Evolutionary conservation across 2,797 vertebrate species (phyloP).

Genomic region (Lepilemur septentrionalis): DNA sequence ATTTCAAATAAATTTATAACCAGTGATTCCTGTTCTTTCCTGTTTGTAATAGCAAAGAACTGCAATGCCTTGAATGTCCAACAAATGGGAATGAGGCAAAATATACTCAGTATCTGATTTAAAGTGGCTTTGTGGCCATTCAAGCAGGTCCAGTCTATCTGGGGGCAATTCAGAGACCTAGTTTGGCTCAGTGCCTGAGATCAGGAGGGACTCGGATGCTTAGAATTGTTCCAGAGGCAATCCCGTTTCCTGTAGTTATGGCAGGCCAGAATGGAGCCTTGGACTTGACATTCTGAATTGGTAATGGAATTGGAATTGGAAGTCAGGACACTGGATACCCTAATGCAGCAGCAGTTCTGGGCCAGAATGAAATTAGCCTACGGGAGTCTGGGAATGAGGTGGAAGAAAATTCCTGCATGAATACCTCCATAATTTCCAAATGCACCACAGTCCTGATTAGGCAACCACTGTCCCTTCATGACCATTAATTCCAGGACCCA

Average conservation of each 20-base stretch:
- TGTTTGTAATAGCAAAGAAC: background rate
- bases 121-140: background rate
- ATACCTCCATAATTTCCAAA: background rate
- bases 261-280: background rate
- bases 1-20: background rate
- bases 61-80: background rate
- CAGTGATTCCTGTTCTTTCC: background rate
- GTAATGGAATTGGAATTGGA: background rate
- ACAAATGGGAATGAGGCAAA: background rate
- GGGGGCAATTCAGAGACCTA: background rate
- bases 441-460: background rate
- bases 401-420: constrained; percentile 14
- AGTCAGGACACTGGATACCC: too few relatives aligned
- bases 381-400: background rate
- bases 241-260: background rate
- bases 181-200: background rate
- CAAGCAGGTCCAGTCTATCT: background rate
- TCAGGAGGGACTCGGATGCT: background rate
- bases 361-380: background rate
- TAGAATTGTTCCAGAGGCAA: background rate
- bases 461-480: background rate
- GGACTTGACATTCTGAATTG: background rate
- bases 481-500: background rate
- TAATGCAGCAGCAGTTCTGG: background rate
- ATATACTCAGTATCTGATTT: background rate